Evolutionary conservation across 2,113 vertebrate genomes (phyloP).

Genomic region (Microcebus tavaratra): DNA sequence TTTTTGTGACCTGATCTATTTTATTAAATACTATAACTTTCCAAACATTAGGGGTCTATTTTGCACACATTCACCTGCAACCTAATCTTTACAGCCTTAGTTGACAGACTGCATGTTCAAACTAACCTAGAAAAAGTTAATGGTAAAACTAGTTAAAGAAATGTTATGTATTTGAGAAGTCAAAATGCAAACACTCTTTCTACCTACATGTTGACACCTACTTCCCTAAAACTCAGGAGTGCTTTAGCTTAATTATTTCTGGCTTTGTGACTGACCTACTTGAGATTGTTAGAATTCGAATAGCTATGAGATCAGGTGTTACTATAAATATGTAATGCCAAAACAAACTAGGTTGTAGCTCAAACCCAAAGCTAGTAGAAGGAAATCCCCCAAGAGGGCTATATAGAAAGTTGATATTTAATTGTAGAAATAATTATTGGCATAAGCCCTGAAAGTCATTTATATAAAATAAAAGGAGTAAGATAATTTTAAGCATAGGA

Average conservation of each 20-base stretch:
- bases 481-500: constrained; percentile 11
- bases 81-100: not conserved
- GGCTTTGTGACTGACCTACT: not conserved
- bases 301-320: not conserved
- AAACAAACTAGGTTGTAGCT: not conserved
- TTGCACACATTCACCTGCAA: not conserved
- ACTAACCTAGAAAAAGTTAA: not conserved
- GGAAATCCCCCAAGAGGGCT: not conserved
- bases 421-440: constrained; percentile 35
- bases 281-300: not conserved
- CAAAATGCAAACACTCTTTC: not conserved
- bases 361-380: not conserved
- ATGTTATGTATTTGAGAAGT: not conserved
- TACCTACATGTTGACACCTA: not conserved
- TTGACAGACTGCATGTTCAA: not conserved
- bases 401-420: not conserved
- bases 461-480: not conserved
- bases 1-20: not conserved
- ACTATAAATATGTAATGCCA: not conserved
- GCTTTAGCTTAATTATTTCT: constrained; percentile 28
- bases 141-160: constrained; percentile 18
- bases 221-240: not conserved
- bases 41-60: not conserved
- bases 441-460: not conserved
- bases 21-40: not conserved